These are phyloP conservation scores for Mus minutoides DNA, from an alignment of 2,797 vertebrate species.

Conservation along the genomic window DNA sequence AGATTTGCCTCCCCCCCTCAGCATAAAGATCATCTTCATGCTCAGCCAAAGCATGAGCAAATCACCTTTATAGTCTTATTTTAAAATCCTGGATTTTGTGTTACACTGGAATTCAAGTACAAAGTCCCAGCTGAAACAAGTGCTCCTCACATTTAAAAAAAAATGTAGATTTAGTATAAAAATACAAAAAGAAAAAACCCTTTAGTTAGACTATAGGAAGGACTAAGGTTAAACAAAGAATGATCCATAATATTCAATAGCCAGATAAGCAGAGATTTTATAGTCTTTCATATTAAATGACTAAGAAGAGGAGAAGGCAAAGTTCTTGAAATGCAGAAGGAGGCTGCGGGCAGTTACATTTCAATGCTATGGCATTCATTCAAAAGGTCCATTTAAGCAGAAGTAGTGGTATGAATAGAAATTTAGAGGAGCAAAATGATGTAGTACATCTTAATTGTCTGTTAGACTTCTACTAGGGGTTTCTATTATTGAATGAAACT, in stretches of 20 bases:
- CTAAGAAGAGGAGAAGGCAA: not conserved
- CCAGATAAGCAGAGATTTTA: not conserved
- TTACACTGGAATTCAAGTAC: not conserved
- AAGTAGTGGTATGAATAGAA: not conserved
- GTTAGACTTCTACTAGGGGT: not conserved
- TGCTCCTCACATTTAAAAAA: not conserved
- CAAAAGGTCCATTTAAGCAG: not conserved
- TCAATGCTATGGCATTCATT: not conserved
- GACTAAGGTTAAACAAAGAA: not conserved
- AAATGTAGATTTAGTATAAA: not conserved
- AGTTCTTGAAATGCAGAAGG: not conserved
- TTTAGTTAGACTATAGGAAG: not conserved
- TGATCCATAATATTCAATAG: not conserved
- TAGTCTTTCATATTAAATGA: not conserved
- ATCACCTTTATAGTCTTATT: not conserved
- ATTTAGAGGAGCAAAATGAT: not conserved
- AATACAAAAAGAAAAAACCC: not conserved
- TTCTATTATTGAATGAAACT: not conserved
- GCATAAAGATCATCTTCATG: not conserved
- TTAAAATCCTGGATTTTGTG: not conserved
- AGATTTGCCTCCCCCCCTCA: not conserved
- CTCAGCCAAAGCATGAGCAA: not conserved
- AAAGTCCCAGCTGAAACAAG: not conserved
- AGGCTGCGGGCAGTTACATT: not conserved
- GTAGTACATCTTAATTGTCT: not conserved